Conservation (phyloP, 2,113 vertebrate genomes). For the Lota lota region DNA sequence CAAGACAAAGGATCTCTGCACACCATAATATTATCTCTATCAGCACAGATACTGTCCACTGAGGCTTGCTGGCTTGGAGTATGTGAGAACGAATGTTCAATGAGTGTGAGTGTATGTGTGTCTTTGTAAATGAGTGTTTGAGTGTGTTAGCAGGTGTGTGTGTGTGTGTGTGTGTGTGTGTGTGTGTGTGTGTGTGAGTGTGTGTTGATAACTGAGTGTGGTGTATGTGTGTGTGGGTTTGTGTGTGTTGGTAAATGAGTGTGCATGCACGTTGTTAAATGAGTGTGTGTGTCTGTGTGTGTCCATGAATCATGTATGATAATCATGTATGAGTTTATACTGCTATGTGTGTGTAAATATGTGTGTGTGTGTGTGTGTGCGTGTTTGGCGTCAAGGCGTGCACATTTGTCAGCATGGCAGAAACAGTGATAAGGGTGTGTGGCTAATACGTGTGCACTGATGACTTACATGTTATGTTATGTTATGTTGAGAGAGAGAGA, state of each 20-base stretch:
- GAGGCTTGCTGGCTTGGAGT: slow-evolving; percentile 2
- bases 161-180: neutral
- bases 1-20: slow-evolving; percentile 26
- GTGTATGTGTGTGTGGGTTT: neutral
- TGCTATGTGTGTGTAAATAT: neutral
- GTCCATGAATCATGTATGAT: slow-evolving; percentile 12
- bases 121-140: neutral
- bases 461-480: slow-evolving; percentile 53
- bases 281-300: neutral
- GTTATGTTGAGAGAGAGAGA: no score
- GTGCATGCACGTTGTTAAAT: neutral
- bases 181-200: neutral
- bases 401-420: slow-evolving; percentile 16
- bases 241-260: neutral
- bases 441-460: slow-evolving; percentile 43
- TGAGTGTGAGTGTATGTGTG: neutral
- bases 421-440: slow-evolving; percentile 34
- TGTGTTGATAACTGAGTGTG: slow-evolving; percentile 1
- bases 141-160: neutral
- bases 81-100: neutral
- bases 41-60: slow-evolving; percentile 21
- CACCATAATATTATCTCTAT: slow-evolving; percentile 53
- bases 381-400: neutral
- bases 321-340: neutral
- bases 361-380: slow-evolving; percentile 13